A percentile compares a stretch with the other conserved stretches of the same genome.
phyloP scores from a whole-genome alignment of 2,888 invertebrate species.

The Acanthosepion lycidas region DNA sequence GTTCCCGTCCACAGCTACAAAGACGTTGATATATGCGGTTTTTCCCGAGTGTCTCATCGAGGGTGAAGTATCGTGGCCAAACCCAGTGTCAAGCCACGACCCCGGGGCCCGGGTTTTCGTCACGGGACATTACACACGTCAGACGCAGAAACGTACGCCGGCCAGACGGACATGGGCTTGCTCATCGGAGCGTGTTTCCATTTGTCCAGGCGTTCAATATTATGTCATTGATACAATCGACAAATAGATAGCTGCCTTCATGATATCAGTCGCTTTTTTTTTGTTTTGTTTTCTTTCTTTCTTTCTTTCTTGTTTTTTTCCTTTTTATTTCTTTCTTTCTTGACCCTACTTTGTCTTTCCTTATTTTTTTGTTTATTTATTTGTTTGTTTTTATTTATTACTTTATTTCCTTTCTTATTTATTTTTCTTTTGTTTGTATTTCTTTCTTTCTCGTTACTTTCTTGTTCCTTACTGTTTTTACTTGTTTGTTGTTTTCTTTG shows the following conservation, averaged over 20 bases:
- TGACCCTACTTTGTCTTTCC: too few relatives aligned
- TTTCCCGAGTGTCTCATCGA: conserved; percentile 7
- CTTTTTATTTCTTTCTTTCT: too few relatives aligned
- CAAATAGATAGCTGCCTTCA: background rate
- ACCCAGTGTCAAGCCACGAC: background rate
- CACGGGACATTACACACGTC: conserved; percentile 33
- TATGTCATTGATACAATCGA: conserved; percentile 33
- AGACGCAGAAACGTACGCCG: conserved; percentile 33
- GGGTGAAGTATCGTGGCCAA: background rate
- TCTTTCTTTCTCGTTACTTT: too few relatives aligned
- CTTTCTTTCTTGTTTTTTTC: background rate
- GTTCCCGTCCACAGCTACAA: background rate
- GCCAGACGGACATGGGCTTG: conserved; percentile 33
- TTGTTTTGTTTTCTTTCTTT: background rate
- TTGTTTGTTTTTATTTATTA: too few relatives aligned
- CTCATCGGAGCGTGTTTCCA: background rate
- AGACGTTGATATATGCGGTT: background rate
- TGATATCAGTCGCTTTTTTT: background rate
- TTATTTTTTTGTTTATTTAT: too few relatives aligned
- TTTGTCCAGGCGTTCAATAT: conserved; percentile 22
- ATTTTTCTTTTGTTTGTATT: too few relatives aligned
- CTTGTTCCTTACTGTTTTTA: too few relatives aligned
- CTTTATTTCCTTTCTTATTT: too few relatives aligned
- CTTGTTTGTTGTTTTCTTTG: too few relatives aligned
- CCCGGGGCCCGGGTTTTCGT: conserved; percentile 1